phyloP scores from a whole-genome alignment of 92 coral and sea anemone species.

The Scolanthus callimorphus region DNA sequence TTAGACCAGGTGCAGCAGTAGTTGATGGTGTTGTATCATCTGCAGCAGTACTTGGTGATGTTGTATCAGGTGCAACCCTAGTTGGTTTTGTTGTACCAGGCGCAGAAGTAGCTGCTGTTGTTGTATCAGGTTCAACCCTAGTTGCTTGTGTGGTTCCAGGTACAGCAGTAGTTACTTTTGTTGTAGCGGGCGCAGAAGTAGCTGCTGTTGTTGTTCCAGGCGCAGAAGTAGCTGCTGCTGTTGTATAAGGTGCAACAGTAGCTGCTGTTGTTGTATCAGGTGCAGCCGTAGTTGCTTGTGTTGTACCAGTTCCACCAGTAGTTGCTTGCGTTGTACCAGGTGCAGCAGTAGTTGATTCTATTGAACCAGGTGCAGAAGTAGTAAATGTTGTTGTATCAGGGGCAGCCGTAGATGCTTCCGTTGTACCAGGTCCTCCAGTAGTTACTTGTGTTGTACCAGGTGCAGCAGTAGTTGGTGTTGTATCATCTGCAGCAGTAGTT shows the following conservation, averaged over 20 bases:
- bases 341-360: neutral
- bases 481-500: neutral
- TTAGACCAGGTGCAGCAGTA: neutral
- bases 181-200: neutral
- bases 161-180: slow-evolving; percentile 2
- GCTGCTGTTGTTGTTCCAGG: neutral
- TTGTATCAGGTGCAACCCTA: neutral
- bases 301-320: neutral
- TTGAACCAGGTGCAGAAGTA: neutral
- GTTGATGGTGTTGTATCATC: neutral
- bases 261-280: neutral
- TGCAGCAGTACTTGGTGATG: no score
- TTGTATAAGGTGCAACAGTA: neutral
- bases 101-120: no score
- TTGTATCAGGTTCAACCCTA: neutral
- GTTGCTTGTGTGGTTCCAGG: neutral
- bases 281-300: no score
- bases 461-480: no score
- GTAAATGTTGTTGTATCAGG: neutral
- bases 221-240: neutral
- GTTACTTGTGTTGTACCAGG: neutral
- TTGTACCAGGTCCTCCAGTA: neutral
- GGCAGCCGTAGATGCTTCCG: neutral
- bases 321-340: neutral
- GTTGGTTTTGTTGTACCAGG: neutral